phyloP scores from a whole-genome alignment of 2,888 invertebrate genomes.

The Trichacis sp. region DNA sequence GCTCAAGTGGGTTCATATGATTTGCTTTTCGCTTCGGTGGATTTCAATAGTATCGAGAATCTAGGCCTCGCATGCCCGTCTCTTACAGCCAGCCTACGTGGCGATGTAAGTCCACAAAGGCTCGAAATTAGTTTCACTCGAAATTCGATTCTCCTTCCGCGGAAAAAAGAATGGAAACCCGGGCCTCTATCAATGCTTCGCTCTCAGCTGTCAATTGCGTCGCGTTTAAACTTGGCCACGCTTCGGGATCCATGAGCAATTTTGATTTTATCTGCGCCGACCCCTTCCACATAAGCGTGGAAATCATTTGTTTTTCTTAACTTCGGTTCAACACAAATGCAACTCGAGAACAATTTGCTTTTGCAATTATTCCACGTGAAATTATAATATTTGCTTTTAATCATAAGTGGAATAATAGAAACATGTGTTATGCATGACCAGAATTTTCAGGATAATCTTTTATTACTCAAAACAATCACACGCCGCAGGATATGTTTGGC shows the following conservation, averaged over 20 bases:
- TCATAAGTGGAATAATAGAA: no score
- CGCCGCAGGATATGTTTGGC: no score
- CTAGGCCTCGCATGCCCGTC: constrained; percentile 50
- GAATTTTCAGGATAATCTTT: no score
- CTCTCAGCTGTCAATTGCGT: constrained; percentile 31
- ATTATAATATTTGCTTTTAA: no score
- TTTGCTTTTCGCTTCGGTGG: constrained; percentile 66
- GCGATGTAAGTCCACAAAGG: constrained; percentile 58
- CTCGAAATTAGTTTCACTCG: constrained; percentile 64
- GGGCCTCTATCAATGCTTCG: constrained; percentile 20
- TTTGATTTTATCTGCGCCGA: neutral
- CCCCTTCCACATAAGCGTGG: neutral
- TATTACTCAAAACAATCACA: no score
- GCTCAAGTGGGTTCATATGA: constrained; percentile 62
- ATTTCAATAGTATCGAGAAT: constrained; percentile 67
- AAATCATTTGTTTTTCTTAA: constrained; percentile 1
- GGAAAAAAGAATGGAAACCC: constrained; percentile 18
- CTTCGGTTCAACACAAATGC: neutral
- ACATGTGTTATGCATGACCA: no score
- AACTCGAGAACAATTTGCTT: no score
- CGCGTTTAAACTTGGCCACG: neutral
- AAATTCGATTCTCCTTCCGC: constrained; percentile 57
- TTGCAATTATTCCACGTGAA: no score
- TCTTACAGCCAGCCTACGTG: constrained; percentile 41
- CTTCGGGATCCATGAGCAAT: neutral